Evolutionary conservation across 2,888 invertebrate species (phyloP).

Genomic region (Ophraella communa): DNA sequence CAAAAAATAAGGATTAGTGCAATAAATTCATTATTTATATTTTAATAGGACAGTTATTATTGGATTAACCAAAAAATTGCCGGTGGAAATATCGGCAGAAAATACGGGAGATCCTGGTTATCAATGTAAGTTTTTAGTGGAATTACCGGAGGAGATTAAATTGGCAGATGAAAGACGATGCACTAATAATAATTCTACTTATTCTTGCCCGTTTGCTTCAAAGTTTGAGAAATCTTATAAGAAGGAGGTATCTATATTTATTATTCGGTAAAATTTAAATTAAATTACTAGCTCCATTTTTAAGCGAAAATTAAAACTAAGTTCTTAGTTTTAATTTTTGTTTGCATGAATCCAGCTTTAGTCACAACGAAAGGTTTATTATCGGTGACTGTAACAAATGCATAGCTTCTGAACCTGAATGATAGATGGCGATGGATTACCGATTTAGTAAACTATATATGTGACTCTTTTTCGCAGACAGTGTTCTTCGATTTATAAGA

Average conservation of each 20-base stretch:
- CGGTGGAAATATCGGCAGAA: slow-evolving; percentile 32
- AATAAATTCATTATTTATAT: neutral
- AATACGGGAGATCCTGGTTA: slow-evolving; percentile 44
- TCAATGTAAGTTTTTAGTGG: slow-evolving; percentile 34
- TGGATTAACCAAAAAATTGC: slow-evolving; percentile 36
- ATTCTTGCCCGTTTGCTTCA: slow-evolving; percentile 35
- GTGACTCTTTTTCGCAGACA: too few species aligned
- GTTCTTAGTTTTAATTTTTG: too few species aligned
- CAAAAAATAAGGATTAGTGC: neutral
- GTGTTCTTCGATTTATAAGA: too few species aligned
- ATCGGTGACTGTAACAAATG: too few species aligned
- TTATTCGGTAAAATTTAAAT: too few species aligned
- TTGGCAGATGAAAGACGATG: slow-evolving; percentile 36
- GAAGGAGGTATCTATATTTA: slow-evolving; percentile 31
- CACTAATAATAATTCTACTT: slow-evolving; percentile 27
- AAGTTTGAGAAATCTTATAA: slow-evolving; percentile 17
- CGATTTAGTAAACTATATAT: too few species aligned
- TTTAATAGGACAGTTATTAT: slow-evolving; percentile 33
- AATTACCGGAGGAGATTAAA: slow-evolving; percentile 32
- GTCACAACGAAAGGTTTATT: too few species aligned
- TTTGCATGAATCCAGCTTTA: too few species aligned
- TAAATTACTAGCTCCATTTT: too few species aligned
- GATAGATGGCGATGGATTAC: too few species aligned
- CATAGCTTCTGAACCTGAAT: too few species aligned
- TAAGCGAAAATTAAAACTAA: too few species aligned